These are phyloP conservation scores for Pavo muticus DNA, from an alignment of 2,113 vertebrate genomes.

Conservation along the genomic window DNA sequence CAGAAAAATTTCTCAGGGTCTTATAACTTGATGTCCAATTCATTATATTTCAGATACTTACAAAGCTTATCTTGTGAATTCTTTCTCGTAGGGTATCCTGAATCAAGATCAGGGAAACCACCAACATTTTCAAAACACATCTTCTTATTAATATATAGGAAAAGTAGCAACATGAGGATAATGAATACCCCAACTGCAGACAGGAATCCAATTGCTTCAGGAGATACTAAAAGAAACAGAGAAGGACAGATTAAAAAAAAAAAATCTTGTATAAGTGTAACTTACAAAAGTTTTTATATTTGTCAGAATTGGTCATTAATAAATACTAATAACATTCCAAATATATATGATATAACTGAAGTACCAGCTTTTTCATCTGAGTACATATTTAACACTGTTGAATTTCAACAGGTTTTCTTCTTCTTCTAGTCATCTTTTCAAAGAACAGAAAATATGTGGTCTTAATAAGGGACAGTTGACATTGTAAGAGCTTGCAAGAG, in stretches of 20 bases:
- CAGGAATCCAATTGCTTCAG: slow-evolving; percentile 95
- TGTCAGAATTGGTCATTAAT: neutral
- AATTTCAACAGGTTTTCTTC: neutral
- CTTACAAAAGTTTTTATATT: neutral
- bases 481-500: neutral
- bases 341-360: neutral
- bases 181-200: slow-evolving; percentile 94
- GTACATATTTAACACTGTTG: neutral
- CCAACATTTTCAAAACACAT: slow-evolving; percentile 91
- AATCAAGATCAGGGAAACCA: slow-evolving; percentile 89
- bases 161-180: slow-evolving; percentile 92
- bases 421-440: neutral
- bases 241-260: slow-evolving; percentile 13
- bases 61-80: slow-evolving; percentile 85
- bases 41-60: slow-evolving; percentile 69
- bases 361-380: neutral
- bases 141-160: slow-evolving; percentile 98
- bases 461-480: neutral
- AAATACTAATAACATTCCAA: neutral
- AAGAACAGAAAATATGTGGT: neutral
- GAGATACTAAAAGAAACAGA: slow-evolving; percentile 89
- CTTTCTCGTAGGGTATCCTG: slow-evolving; percentile 85
- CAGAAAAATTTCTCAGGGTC: neutral
- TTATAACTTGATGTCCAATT: neutral
- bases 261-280: neutral